A percentile compares a stretch with the other conserved stretches of the same genome.
phyloP scores from a whole-genome alignment of 2,888 invertebrate genomes.

The Altica lythri region DNA sequence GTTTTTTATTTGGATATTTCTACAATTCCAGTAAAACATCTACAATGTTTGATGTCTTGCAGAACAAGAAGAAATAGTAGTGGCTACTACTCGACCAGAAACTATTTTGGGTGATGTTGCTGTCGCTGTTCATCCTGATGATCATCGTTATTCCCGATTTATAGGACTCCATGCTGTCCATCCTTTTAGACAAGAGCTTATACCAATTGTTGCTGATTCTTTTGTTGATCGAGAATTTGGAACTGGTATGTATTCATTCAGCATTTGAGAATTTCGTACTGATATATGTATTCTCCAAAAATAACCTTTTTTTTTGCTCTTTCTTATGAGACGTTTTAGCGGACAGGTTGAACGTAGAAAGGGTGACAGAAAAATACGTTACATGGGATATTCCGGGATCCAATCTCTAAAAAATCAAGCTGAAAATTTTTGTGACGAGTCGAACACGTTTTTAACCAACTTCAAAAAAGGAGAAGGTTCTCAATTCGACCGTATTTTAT shows the following conservation, averaged over 20 bases:
- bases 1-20: not conserved
- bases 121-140: conserved; percentile 96
- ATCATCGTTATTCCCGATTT: conserved; percentile 73
- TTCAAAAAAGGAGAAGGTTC: no score
- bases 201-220: conserved; percentile 90
- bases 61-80: conserved; percentile 78
- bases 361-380: no score
- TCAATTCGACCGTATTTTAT: no score
- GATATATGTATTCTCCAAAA: no score
- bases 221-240: conserved; percentile 96
- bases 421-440: no score
- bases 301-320: no score
- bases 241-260: conserved; percentile 67
- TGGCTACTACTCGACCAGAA: conserved; percentile 97
- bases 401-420: no score
- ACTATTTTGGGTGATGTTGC: conserved; percentile 98
- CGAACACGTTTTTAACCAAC: no score
- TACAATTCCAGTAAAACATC: not conserved
- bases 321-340: no score
- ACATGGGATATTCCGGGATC: no score
- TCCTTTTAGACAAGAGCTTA: conserved; percentile 81
- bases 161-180: conserved; percentile 84
- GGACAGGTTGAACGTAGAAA: no score
- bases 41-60: conserved; percentile 11
- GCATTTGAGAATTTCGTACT: no score